These are phyloP conservation scores for Acanthosepion pharaonis DNA, from an alignment of 2,888 invertebrate genomes.

Conservation along the genomic window DNA sequence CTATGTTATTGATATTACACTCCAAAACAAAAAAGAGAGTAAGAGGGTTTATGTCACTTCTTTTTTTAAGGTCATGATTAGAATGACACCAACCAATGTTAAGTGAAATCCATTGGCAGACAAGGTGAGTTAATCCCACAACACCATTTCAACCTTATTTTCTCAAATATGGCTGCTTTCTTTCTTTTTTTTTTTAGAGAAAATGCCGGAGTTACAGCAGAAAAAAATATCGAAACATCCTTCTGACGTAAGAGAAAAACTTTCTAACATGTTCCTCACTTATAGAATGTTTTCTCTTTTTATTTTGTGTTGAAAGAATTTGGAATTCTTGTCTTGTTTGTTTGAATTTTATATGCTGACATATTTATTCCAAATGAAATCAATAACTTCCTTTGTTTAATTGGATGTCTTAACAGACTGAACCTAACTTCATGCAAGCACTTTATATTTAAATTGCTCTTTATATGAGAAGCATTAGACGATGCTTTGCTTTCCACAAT, in stretches of 20 bases:
- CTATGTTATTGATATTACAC: no score
- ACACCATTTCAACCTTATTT: background rate
- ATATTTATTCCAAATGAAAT: background rate
- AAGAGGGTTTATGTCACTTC: no score
- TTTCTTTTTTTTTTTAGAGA: background rate
- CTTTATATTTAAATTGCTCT: no score
- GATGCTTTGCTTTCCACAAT: no score
- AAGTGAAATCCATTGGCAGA: no score
- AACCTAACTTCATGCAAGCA: no score
- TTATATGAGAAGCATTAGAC: no score
- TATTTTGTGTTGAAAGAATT: background rate
- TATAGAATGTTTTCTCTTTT: background rate
- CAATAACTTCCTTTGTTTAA: background rate
- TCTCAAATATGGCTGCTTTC: background rate
- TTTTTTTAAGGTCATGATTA: no score
- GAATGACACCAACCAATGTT: no score
- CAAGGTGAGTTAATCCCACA: no score
- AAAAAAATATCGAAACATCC: background rate
- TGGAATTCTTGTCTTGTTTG: background rate
- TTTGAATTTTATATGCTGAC: background rate
- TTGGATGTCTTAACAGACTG: no score
- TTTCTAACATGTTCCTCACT: background rate
- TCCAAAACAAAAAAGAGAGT: no score
- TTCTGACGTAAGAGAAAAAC: background rate
- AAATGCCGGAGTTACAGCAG: background rate